Conservation (phyloP, 2,797 vertebrate species). For the Lepus townsendii region DNA sequence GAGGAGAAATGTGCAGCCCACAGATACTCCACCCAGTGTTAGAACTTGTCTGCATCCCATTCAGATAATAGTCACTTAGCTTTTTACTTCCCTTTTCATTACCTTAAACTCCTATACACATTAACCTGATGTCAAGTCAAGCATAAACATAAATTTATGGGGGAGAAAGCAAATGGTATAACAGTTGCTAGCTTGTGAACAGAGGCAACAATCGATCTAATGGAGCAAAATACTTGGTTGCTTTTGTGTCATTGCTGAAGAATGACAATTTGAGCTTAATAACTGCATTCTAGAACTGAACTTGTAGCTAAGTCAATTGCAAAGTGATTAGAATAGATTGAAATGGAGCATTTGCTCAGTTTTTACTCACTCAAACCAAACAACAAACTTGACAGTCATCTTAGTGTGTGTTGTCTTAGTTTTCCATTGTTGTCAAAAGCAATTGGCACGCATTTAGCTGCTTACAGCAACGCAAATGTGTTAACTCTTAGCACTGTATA, state of each 20-base stretch:
- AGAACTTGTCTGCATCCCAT: neutral
- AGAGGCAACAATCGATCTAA: neutral
- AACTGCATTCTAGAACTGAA: neutral
- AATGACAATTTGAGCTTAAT: neutral
- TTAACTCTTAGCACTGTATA: neutral
- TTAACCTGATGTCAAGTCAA: neutral
- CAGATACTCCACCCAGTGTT: neutral
- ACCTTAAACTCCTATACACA: neutral
- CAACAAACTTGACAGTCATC: neutral
- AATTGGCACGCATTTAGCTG: neutral
- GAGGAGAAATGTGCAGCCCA: neutral
- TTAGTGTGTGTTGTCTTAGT: neutral
- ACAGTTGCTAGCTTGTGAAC: neutral
- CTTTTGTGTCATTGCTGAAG: neutral
- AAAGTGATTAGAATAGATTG: neutral
- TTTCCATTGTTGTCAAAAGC: neutral
- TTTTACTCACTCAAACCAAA: neutral
- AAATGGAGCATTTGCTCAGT: neutral
- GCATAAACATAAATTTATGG: neutral
- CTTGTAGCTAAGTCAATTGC: neutral
- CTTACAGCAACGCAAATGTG: neutral
- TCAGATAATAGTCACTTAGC: neutral
- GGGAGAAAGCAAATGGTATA: conserved; percentile 20
- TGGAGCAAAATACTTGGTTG: neutral
- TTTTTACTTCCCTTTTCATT: neutral